These are phyloP conservation scores for Lomographa bimaculata DNA, from an alignment of 2,888 invertebrate genomes.

Conservation along the genomic window DNA sequence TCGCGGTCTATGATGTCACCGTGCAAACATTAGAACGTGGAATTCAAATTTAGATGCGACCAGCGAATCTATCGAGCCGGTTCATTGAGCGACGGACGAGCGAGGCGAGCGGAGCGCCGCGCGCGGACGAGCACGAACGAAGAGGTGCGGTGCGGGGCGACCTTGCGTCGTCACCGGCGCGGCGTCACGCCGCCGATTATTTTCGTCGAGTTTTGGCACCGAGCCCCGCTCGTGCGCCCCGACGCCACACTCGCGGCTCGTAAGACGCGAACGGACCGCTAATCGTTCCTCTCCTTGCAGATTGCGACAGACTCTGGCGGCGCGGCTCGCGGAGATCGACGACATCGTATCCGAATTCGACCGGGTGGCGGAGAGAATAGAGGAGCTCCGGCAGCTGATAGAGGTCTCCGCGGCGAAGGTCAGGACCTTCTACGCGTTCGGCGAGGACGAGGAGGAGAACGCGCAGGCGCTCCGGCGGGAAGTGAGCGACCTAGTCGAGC, in stretches of 20 bases:
- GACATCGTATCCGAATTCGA: slow-evolving; percentile 91
- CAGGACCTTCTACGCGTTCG: slow-evolving; percentile 90
- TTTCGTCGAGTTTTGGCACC: slow-evolving; percentile 79
- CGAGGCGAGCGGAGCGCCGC: slow-evolving; percentile 79
- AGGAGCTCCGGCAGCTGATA: slow-evolving; percentile 87
- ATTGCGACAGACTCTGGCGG: slow-evolving; percentile 91
- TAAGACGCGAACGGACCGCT: slow-evolving; percentile 49
- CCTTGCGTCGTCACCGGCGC: slow-evolving; percentile 74
- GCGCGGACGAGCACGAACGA: slow-evolving; percentile 73
- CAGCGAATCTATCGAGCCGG: slow-evolving; percentile 65
- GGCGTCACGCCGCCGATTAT: slow-evolving; percentile 74
- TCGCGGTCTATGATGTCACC: slow-evolving; percentile 76
- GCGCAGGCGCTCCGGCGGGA: slow-evolving; percentile 83
- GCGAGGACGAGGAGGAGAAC: slow-evolving; percentile 86
- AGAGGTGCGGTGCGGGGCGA: slow-evolving; percentile 63
- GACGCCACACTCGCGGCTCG: slow-evolving; percentile 49
- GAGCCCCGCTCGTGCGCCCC: slow-evolving; percentile 53
- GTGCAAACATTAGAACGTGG: slow-evolving; percentile 72
- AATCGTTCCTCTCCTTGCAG: slow-evolving; percentile 80
- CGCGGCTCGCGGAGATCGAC: slow-evolving; percentile 89
- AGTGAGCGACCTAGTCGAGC: slow-evolving; percentile 82
- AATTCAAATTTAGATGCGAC: slow-evolving; percentile 76
- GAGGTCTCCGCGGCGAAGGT: slow-evolving; percentile 87
- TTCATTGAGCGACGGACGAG: slow-evolving; percentile 81
- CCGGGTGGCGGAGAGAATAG: slow-evolving; percentile 87